Evolutionary conservation across 2,888 invertebrate genomes (phyloP).

Genomic region (Tenthredo amoena): DNA sequence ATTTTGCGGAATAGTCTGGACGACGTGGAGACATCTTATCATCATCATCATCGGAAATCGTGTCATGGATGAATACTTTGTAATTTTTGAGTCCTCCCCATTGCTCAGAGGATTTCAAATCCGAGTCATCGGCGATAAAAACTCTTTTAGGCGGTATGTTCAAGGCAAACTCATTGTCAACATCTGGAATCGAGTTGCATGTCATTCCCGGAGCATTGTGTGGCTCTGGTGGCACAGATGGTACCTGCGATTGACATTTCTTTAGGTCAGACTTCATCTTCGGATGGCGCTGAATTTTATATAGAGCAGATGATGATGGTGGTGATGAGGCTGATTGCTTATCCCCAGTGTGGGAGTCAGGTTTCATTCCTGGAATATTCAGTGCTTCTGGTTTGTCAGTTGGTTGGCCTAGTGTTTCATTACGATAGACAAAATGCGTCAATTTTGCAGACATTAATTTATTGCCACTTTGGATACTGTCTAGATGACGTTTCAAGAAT

Average conservation of each 20-base stretch:
- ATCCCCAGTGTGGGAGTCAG: background rate
- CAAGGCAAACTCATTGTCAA: background rate
- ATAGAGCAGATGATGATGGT: too few species aligned
- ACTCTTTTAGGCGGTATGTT: background rate
- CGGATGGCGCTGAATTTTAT: too few species aligned
- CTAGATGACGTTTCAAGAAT: conserved; percentile 39
- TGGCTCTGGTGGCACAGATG: too few species aligned
- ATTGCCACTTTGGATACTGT: conserved; percentile 48
- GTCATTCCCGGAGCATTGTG: too few species aligned
- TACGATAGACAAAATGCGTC: conserved; percentile 37
- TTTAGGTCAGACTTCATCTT: too few species aligned
- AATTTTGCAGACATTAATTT: conserved; percentile 44
- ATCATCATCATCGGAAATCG: background rate
- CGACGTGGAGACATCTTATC: background rate
- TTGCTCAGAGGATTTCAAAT: conserved; percentile 47
- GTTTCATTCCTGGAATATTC: too few species aligned
- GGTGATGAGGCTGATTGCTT: background rate
- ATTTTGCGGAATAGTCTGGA: background rate
- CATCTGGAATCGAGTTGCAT: too few species aligned
- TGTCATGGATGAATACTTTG: conserved; percentile 14
- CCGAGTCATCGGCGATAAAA: conserved; percentile 42
- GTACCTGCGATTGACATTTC: too few species aligned
- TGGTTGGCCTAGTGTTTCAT: background rate
- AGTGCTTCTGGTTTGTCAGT: too few species aligned
- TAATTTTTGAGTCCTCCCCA: conserved; percentile 50